Conservation (phyloP, 2,888 invertebrate genomes). For the Tenthredo distinguenda region DNA sequence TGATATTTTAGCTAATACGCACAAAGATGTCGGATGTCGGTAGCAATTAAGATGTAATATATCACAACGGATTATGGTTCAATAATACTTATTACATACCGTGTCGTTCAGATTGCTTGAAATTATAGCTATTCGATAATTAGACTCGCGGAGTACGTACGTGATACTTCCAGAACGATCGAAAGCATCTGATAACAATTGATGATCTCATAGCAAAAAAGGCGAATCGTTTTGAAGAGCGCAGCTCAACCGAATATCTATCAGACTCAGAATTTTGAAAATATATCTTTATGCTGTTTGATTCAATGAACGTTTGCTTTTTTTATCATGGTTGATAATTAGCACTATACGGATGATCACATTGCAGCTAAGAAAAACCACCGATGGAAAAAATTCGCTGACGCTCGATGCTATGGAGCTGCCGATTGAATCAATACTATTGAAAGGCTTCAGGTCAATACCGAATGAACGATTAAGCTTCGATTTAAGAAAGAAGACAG, state of each 20-base stretch:
- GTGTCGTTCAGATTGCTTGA: not conserved
- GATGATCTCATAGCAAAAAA: not conserved
- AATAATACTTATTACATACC: not conserved
- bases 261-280: too few relatives aligned
- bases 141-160: not conserved
- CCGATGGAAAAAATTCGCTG: not conserved
- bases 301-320: too few relatives aligned
- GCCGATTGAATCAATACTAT: not conserved
- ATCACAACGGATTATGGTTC: not conserved
- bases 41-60: not conserved
- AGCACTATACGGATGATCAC: not conserved
- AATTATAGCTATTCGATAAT: not conserved
- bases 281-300: too few relatives aligned
- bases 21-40: not conserved
- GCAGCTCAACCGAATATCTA: not conserved
- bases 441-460: not conserved
- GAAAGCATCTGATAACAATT: not conserved
- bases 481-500: not conserved
- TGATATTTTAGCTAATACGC: not conserved
- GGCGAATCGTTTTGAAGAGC: not conserved
- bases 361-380: not conserved
- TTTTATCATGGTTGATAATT: not conserved
- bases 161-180: not conserved
- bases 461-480: not conserved
- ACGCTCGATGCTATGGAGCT: not conserved